These are phyloP conservation scores for Dicyrtomina minuta DNA, from an alignment of 2,888 invertebrate genomes.

Conservation along the genomic window DNA sequence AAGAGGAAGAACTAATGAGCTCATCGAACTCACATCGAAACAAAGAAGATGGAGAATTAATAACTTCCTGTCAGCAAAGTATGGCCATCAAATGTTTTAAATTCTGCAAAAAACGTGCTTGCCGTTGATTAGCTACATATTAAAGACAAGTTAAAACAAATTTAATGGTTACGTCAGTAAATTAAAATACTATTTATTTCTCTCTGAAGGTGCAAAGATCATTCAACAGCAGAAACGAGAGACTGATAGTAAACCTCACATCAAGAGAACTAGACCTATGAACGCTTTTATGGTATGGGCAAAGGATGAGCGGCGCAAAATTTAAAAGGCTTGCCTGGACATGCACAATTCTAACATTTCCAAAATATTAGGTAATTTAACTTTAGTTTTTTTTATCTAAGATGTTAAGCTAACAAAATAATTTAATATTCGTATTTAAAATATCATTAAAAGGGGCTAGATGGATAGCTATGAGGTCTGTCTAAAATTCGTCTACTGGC, in stretches of 20 bases:
- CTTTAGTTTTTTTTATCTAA: no score
- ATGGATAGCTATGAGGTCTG: conserved; percentile 99
- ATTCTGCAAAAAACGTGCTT: not conserved
- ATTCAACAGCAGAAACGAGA: conserved; percentile 84
- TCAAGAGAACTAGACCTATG: conserved; percentile 99
- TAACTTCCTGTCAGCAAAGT: conserved; percentile 62
- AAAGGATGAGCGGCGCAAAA: conserved; percentile 96
- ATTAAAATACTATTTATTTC: not conserved
- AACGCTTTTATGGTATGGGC: conserved; percentile 99
- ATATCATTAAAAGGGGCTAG: conserved; percentile 77
- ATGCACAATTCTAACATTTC: conserved; percentile 99
- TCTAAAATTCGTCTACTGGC: no score
- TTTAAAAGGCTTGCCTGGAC: conserved; percentile 97
- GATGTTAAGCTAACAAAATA: no score
- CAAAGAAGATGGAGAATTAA: conserved; percentile 66
- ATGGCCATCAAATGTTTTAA: conserved; percentile 12
- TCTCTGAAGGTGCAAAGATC: conserved; percentile 67
- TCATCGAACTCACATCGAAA: conserved; percentile 51
- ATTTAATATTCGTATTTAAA: not conserved
- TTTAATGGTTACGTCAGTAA: not conserved
- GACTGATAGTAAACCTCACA: conserved; percentile 85
- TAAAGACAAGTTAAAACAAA: not conserved
- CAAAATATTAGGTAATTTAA: conserved; percentile 82
- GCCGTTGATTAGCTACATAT: not conserved
- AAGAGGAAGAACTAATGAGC: conserved; percentile 47